Evolutionary conservation across 2,113 vertebrate genomes (phyloP), one percentile per base, ranked within the genome.

Genomic region (Corythoichthys intestinalis): DNA sequence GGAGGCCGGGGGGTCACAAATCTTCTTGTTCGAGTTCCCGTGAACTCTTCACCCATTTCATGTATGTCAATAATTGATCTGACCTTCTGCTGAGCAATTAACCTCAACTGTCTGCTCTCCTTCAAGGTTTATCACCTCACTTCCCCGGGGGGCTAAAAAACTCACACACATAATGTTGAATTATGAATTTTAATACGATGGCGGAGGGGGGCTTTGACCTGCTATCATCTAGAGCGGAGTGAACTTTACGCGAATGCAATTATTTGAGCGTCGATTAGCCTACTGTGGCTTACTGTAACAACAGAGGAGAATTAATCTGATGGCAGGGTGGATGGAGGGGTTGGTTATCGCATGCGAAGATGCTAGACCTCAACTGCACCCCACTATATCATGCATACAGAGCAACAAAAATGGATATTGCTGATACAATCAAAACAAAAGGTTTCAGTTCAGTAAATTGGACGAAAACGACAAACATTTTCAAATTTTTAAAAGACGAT

Each of bases 291-390:
- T 64, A 71, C 77, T 73, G 73, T 81, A 83, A 79, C 79, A 66
- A 73, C 57, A 75, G 70, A 79, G 70, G 84, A 80, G 82, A 68
- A 86, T 86, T 83, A 81, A 79, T 79, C 80, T 73, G 57, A 83
- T 65, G 9, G 41, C 6, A 35, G 72, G 37, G 20, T 28, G 20
- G 65, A 5, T 4, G 28, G 34, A 34, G 56, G 34, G 56, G 56
- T 13, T 57, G 71, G 71, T n/a, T 69, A 75, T 58, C 72, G 79
- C 77, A 73, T 65, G 52, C 67, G 73, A 74, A 57, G 73, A 82
- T 39, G 69, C 62, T 63, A 68, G 61, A 66, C 44, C 28, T 70
- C 38, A 57, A 64, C 73, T 78, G 65, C 82, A 74, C 71, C 11
- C 46, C 44, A 37, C n/a, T 14, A 14, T 5, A 8, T 34, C 61